phyloP scores from a whole-genome alignment of 1,140 invertebrate genomes.

The Drepana arcuata region DNA sequence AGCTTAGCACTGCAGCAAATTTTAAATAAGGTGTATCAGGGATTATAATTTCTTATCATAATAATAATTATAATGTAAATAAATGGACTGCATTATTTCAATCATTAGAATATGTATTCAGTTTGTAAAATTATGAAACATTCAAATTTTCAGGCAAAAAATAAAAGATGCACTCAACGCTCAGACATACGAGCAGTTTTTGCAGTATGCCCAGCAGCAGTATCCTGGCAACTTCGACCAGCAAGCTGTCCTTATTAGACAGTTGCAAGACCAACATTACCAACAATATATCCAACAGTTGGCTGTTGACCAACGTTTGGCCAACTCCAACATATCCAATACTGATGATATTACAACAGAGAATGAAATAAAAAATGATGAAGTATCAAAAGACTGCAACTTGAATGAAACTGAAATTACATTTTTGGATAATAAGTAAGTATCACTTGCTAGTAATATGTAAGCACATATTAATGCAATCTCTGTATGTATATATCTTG shows the following conservation, averaged over 20 bases:
- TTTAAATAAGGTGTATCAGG: too few species aligned
- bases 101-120: too few species aligned
- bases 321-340: constrained; percentile 42
- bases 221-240: constrained; percentile 93
- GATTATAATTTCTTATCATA: too few species aligned
- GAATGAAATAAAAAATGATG: constrained; percentile 24
- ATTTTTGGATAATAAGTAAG: constrained; percentile 40
- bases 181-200: constrained; percentile 95
- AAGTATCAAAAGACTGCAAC: constrained; percentile 34
- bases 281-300: constrained; percentile 97
- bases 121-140: too few species aligned
- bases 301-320: constrained; percentile 72
- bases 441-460: constrained; percentile 1
- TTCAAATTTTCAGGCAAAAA: constrained; percentile 75
- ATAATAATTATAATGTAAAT: too few species aligned
- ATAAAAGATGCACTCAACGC: constrained; percentile 97
- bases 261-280: constrained; percentile 97
- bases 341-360: constrained; percentile 18
- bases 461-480: too few species aligned
- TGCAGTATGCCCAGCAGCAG: constrained; percentile 94
- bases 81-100: too few species aligned
- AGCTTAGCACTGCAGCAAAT: too few species aligned
- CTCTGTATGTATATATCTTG: too few species aligned
- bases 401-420: constrained; percentile 36
- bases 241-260: constrained; percentile 92